Evolutionary conservation across 2,888 invertebrate genomes (phyloP).

Genomic region (Baronia brevicornis): DNA sequence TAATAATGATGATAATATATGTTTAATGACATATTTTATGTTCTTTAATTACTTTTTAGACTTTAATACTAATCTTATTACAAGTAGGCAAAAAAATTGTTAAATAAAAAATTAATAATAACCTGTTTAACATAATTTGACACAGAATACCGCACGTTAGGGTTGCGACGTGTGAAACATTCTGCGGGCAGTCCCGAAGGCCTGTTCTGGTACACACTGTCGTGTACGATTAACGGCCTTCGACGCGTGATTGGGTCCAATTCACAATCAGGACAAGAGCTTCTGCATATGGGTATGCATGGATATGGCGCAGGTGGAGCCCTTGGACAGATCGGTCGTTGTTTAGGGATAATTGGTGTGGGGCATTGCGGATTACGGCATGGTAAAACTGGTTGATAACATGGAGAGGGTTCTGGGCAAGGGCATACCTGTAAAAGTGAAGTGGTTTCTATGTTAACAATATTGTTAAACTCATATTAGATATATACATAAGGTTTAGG

Average conservation of each 20-base stretch:
- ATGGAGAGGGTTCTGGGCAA: conserved; percentile 56
- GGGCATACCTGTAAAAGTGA: conserved; percentile 43
- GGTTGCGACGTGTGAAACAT: conserved; percentile 37
- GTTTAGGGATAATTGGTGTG: conserved; percentile 66
- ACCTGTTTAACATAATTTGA: conserved; percentile 52
- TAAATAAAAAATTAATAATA: conserved; percentile 9
- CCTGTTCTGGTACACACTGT: conserved; percentile 60
- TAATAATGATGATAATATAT: too few species aligned
- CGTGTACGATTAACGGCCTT: conserved; percentile 74
- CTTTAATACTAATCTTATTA: too few species aligned
- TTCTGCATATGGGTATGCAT: conserved; percentile 62
- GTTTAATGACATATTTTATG: too few species aligned
- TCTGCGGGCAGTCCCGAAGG: conserved; percentile 44
- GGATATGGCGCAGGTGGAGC: conserved; percentile 62
- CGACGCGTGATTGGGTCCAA: conserved; percentile 75
- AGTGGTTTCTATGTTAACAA: not conserved
- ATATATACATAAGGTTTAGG: too few species aligned
- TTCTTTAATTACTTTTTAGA: not conserved
- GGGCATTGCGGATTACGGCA: conserved; percentile 70
- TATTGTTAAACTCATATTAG: not conserved
- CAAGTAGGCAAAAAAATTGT: not conserved
- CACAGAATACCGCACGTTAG: conserved; percentile 47
- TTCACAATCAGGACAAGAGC: conserved; percentile 54
- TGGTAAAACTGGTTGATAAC: conserved; percentile 60
- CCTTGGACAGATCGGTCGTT: conserved; percentile 62